Evolutionary conservation across 2,113 vertebrate species (phyloP), one percentile per base, ranked within the genome.

Genomic region (Misgurnus mizolepis): DNA sequence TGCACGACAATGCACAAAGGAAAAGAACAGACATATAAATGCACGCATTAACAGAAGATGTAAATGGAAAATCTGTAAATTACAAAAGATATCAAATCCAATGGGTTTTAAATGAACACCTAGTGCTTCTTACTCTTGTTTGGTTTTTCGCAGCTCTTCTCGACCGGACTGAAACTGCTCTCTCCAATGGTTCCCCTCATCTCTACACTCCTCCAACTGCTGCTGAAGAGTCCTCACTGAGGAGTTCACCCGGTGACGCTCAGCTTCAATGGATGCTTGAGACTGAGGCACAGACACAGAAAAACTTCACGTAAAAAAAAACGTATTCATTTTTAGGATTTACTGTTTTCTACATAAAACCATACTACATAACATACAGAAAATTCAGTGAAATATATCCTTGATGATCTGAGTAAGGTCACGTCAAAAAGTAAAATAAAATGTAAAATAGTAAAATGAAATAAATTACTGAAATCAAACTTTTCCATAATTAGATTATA

Each of bases 181-280:
- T 90, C 95, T 94, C 97, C 96, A 99, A 86, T 99, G 97, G 71
- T 86, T 86, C 0, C 92, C 94, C 87, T 99, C 96, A 67, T 99
- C 97, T 0, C 91, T 85, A 62, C 94, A 95, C 84, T 97, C 96
- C 62, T 96, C 95, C 82, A 98, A 84, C 91, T 99, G 95, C 82
- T 91, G 91, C 90, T 97, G 96, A 6, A 98, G 89, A 15, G 90
- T 91, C 34, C 95, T 93, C 45, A 99, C 89, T 0, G 95, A 88
- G 0, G 91, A 12, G 39, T 93, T 95, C 40, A 98, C 94, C 27
- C 95, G 95, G 88, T 95, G 91, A 22, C 91, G 93, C 88, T 99
- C 96, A 0, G 94, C 88, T 86, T 99, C 97, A 60, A 98, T 88
- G 0, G 76, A 92, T 11, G 89, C 93, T 6, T 96, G 95, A 39